Conservation (phyloP, 1,140 invertebrate species). For the Ips typographus region DNA sequence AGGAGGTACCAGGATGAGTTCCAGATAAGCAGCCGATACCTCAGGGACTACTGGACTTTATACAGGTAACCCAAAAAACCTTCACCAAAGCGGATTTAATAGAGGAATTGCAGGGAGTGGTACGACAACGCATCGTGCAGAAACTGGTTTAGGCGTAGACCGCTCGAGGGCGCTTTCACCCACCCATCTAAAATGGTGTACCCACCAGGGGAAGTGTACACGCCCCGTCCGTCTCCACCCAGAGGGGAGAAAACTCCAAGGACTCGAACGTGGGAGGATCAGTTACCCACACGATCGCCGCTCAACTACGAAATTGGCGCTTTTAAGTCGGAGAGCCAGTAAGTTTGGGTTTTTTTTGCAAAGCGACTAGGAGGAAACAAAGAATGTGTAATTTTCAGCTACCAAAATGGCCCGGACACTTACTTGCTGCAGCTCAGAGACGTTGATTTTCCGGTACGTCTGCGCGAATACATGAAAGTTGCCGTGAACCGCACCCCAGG, state of each 20-base stretch:
- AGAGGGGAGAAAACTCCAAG: slow-evolving; percentile 49
- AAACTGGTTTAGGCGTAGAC: slow-evolving; percentile 79
- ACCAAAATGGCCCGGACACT: slow-evolving; percentile 94
- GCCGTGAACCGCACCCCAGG: slow-evolving; percentile 73
- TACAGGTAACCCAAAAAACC: slow-evolving; percentile 58
- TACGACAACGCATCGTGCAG: slow-evolving; percentile 85
- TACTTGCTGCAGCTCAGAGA: slow-evolving; percentile 91
- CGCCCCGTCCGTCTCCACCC: slow-evolving; percentile 68
- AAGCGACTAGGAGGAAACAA: background rate
- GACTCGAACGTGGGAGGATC: slow-evolving; percentile 64
- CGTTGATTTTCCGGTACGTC: slow-evolving; percentile 85
- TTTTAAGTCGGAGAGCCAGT: slow-evolving; percentile 85
- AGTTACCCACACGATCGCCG: slow-evolving; percentile 72
- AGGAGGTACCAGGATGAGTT: slow-evolving; percentile 64
- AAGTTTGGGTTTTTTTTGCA: slow-evolving; percentile 53
- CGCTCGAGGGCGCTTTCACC: slow-evolving; percentile 78
- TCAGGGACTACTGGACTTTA: slow-evolving; percentile 74
- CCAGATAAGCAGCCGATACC: slow-evolving; percentile 71
- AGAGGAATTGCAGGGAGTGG: slow-evolving; percentile 67
- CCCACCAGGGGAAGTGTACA: slow-evolving; percentile 79
- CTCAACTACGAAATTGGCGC: slow-evolving; percentile 81
- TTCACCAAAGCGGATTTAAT: slow-evolving; percentile 29
- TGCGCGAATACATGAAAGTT: slow-evolving; percentile 92
- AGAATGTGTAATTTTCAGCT: slow-evolving; percentile 59
- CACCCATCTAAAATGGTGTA: slow-evolving; percentile 94